These are phyloP conservation scores for Naja naja DNA, from an alignment of 2,113 vertebrate genomes.

Conservation along the genomic window DNA sequence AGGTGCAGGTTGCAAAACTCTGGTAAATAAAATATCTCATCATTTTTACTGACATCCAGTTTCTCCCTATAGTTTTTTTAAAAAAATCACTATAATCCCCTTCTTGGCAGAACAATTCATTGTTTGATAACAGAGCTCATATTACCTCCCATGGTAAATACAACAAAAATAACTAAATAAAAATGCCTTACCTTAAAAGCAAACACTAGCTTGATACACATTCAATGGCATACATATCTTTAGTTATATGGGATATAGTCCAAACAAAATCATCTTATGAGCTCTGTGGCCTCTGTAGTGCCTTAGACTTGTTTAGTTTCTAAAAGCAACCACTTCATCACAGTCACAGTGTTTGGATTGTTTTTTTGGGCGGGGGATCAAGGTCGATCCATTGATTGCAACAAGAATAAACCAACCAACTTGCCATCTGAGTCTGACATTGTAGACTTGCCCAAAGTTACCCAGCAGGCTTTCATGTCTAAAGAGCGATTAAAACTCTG, in stretches of 20 bases:
- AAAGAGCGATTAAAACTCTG: not conserved
- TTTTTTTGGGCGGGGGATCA: not conserved
- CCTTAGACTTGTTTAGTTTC: not conserved
- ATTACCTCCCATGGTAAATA: constrained; percentile 73
- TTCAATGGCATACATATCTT: constrained; percentile 36
- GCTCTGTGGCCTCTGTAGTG: not conserved
- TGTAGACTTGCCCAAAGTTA: not conserved
- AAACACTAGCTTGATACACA: constrained; percentile 58
- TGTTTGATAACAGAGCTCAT: constrained; percentile 64
- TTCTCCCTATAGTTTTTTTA: constrained; percentile 65
- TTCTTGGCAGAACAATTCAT: constrained; percentile 71
- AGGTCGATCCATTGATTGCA: not conserved
- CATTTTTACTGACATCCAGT: constrained; percentile 59
- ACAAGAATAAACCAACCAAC: not conserved
- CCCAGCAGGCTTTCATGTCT: not conserved
- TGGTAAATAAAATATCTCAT: constrained; percentile 49
- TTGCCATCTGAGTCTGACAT: not conserved
- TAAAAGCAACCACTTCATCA: not conserved
- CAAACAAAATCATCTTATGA: not conserved
- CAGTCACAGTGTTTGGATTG: not conserved
- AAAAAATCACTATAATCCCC: constrained; percentile 64
- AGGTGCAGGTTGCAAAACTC: constrained; percentile 65
- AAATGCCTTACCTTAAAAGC: constrained; percentile 64
- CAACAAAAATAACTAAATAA: constrained; percentile 62
- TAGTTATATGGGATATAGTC: constrained; percentile 20